A percentile compares a stretch with the other conserved stretches of the same genome.
Evolutionary conservation across 2,888 invertebrate species (phyloP).

Genomic region (Xestia sexstrigata): DNA sequence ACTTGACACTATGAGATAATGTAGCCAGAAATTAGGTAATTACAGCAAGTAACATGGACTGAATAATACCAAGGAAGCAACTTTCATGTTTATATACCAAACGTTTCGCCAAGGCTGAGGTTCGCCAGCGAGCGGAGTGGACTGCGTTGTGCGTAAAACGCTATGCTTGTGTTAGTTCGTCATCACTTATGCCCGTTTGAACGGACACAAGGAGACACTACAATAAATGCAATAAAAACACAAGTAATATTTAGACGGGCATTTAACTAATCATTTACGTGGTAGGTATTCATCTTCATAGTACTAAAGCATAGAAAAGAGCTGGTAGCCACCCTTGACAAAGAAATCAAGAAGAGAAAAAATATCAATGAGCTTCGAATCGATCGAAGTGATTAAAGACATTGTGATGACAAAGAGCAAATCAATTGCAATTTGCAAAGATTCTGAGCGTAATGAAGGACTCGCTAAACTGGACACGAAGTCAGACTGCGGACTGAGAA

Average conservation of each 20-base stretch:
- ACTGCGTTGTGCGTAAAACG: neutral
- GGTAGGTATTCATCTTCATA: too few species aligned
- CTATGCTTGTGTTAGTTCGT: constrained; percentile 11
- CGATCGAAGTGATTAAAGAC: too few species aligned
- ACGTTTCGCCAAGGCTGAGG: constrained; percentile 22
- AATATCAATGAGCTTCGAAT: too few species aligned
- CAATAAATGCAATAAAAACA: neutral
- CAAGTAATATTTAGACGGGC: neutral
- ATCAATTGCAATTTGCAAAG: neutral
- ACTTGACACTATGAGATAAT: neutral
- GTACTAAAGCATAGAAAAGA: too few species aligned
- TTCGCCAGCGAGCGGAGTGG: constrained; percentile 41
- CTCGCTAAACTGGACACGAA: neutral
- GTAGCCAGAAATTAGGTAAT: constrained; percentile 30
- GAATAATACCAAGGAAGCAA: constrained; percentile 54
- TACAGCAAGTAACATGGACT: constrained; percentile 36
- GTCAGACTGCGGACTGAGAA: neutral
- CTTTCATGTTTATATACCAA: constrained; percentile 57
- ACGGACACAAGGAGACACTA: neutral
- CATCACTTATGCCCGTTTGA: neutral
- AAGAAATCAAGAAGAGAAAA: too few species aligned
- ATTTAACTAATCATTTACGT: neutral
- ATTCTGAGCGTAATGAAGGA: neutral
- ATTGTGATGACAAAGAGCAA: neutral
- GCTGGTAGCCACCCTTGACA: too few species aligned